These are phyloP conservation scores for Spodoptera litura DNA, from an alignment of 1,140 invertebrate species.

Conservation along the genomic window DNA sequence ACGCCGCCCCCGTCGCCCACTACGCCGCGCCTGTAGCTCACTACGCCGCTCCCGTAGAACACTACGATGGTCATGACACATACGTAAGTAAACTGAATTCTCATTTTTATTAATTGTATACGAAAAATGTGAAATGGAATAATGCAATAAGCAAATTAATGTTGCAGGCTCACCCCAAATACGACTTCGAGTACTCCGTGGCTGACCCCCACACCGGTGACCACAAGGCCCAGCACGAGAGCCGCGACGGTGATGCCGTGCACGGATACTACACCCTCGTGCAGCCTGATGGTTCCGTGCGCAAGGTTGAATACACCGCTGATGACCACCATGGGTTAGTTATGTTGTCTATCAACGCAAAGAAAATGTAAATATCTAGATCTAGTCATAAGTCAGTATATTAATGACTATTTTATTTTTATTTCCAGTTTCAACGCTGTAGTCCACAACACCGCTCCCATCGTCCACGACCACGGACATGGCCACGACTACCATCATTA, in stretches of 20 bases:
- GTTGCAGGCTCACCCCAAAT: constrained; percentile 70
- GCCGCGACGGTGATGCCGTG: constrained; percentile 72
- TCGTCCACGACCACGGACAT: constrained; percentile 51
- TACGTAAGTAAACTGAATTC: constrained; percentile 60
- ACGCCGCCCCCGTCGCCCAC: constrained; percentile 67
- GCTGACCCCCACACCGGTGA: constrained; percentile 79
- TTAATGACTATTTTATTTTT: background rate
- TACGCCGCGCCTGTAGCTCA: constrained; percentile 58
- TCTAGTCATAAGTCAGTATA: background rate
- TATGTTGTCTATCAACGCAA: too few species aligned
- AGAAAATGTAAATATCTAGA: background rate
- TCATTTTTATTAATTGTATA: too few species aligned
- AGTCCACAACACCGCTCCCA: constrained; percentile 82
- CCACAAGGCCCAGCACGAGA: constrained; percentile 72
- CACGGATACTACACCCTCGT: constrained; percentile 77
- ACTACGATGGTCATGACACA: constrained; percentile 67
- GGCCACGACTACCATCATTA: constrained; percentile 61
- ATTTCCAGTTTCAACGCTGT: constrained; percentile 80
- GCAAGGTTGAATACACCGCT: constrained; percentile 82
- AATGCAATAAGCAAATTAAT: too few species aligned
- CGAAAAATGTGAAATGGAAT: too few species aligned
- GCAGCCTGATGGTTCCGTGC: constrained; percentile 81
- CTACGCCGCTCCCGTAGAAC: constrained; percentile 65
- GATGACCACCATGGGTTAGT: constrained; percentile 75
- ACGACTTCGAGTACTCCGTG: constrained; percentile 86